A percentile compares a stretch with the other conserved stretches of the same genome.
These are phyloP conservation scores for Drosophila kuntzei DNA, from an alignment of 2,888 invertebrate genomes.

Conservation along the genomic window DNA sequence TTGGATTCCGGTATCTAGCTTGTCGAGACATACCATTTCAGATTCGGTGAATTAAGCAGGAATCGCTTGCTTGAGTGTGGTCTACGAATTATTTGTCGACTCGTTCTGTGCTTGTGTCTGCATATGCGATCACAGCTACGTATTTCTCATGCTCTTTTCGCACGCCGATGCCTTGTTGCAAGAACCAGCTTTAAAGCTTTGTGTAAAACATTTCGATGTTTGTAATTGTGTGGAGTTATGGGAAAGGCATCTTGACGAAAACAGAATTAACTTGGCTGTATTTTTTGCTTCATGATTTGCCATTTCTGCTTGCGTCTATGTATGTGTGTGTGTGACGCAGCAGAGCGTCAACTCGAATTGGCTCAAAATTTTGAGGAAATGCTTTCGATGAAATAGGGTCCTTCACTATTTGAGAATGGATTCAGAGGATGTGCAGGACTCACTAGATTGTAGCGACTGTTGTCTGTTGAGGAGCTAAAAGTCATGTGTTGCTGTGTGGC, in stretches of 20 bases:
- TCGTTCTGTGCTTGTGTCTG: background rate
- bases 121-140: constrained; percentile 1
- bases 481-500: too few species aligned
- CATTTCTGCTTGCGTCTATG: too few species aligned
- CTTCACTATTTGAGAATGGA: too few species aligned
- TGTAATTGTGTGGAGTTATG: background rate
- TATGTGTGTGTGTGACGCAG: too few species aligned
- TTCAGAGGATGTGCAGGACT: too few species aligned
- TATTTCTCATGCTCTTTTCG: constrained; percentile 2
- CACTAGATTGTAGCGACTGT: too few species aligned
- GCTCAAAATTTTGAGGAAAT: too few species aligned
- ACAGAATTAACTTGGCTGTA: background rate
- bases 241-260: background rate
- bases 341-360: too few species aligned
- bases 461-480: too few species aligned
- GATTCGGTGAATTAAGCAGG: background rate
- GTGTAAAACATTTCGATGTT: constrained; percentile 5
- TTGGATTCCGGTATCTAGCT: background rate
- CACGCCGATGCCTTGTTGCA: background rate
- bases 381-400: too few species aligned
- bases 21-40: background rate
- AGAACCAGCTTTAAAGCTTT: constrained; percentile 4
- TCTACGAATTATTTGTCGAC: background rate
- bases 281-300: too few species aligned
- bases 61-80: background rate